phyloP scores from a whole-genome alignment of 2,888 invertebrate genomes.

The Phalera bucephala region DNA sequence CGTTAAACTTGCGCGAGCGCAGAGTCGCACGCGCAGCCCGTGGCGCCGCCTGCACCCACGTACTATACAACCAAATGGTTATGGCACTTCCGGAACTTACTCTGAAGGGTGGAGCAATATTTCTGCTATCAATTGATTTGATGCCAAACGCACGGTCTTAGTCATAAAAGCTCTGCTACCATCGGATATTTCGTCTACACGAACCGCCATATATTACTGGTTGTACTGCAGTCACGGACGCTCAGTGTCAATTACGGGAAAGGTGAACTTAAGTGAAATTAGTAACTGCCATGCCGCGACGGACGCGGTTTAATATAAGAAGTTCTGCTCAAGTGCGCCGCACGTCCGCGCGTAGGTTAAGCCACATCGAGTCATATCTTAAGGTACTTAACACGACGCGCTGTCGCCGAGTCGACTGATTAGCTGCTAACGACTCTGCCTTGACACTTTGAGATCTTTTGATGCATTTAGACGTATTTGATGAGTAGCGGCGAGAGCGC shows the following conservation, averaged over 20 bases:
- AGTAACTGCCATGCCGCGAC: constrained; percentile 1
- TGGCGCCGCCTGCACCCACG: too few relatives aligned
- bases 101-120: too few relatives aligned
- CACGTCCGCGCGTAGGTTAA: constrained; percentile 21
- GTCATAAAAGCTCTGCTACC: too few relatives aligned
- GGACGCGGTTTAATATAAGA: neutral
- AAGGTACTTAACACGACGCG: constrained; percentile 21
- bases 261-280: neutral
- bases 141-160: too few relatives aligned
- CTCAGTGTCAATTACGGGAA: neutral
- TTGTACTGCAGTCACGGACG: too few relatives aligned
- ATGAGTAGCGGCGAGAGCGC: constrained; percentile 12
- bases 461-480: constrained; percentile 33
- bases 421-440: constrained; percentile 34
- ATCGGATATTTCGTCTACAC: too few relatives aligned
- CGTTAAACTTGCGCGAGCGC: too few relatives aligned
- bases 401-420: constrained; percentile 30
- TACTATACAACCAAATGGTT: too few relatives aligned
- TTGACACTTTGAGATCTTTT: constrained; percentile 26
- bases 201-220: too few relatives aligned
- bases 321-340: constrained; percentile 38
- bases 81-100: too few relatives aligned
- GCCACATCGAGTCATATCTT: constrained; percentile 39
- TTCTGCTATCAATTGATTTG: too few relatives aligned
- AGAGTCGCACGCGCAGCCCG: too few relatives aligned